Evolutionary conservation across 2,888 invertebrate genomes (phyloP).

Genomic region (Galeruca laticollis): DNA sequence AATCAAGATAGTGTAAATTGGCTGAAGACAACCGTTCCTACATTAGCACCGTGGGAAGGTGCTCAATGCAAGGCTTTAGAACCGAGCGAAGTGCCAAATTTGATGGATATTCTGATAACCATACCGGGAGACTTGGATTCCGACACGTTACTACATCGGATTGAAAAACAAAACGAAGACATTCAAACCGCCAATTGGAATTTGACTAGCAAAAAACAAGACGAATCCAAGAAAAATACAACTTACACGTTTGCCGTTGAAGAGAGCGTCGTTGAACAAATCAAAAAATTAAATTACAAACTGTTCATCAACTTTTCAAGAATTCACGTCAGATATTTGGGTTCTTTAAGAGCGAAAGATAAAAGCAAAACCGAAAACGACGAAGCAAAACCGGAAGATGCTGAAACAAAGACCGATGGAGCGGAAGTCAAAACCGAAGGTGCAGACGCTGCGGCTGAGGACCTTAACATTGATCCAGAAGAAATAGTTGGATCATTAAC

Average conservation of each 20-base stretch:
- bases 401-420: background rate
- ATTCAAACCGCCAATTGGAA: constrained; percentile 33
- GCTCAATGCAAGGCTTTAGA: constrained; percentile 26
- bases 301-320: constrained; percentile 36
- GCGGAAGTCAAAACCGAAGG: background rate
- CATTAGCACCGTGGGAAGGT: constrained; percentile 34
- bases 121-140: constrained; percentile 23
- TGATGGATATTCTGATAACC: constrained; percentile 26
- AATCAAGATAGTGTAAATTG: constrained; percentile 40
- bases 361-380: constrained; percentile 12
- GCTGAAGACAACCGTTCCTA: constrained; percentile 28
- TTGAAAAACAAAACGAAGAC: constrained; percentile 37
- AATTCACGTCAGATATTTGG: constrained; percentile 30
- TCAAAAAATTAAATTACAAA: constrained; percentile 32
- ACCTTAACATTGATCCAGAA: constrained; percentile 14
- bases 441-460: background rate
- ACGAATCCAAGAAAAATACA: constrained; percentile 24
- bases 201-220: constrained; percentile 32
- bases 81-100: constrained; percentile 31
- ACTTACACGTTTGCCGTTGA: constrained; percentile 33
- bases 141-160: constrained; percentile 21
- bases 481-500: constrained; percentile 8
- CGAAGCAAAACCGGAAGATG: constrained; percentile 4
- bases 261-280: constrained; percentile 29
- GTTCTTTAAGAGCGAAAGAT: constrained; percentile 14